A percentile compares a stretch with the other conserved stretches of the same genome.
Conservation (phyloP, 2,113 vertebrate species). For the Ammodytes marinus region DNA sequence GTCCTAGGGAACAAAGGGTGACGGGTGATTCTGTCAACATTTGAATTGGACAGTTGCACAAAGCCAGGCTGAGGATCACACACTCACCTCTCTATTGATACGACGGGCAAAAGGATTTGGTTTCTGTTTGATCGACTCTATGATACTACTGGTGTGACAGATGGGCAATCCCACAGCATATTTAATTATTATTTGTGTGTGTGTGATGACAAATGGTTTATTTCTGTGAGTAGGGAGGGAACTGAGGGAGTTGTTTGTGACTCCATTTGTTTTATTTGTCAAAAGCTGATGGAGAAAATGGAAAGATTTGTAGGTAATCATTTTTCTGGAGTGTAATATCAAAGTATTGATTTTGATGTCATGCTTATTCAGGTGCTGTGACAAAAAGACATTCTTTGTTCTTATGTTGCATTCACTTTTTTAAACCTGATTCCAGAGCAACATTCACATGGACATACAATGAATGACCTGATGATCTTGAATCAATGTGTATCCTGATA, state of each 20-base stretch:
- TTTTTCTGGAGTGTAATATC: neutral
- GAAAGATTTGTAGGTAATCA: neutral
- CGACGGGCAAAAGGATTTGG: constrained; percentile 8
- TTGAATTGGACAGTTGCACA: constrained; percentile 24
- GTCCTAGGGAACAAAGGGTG: constrained; percentile 28
- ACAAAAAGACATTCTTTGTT: neutral
- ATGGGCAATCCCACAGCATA: constrained; percentile 10
- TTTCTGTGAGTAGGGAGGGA: neutral
- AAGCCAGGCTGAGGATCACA: neutral
- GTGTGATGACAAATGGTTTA: constrained; percentile 1
- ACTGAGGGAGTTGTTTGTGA: neutral
- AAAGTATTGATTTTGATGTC: neutral
- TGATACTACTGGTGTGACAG: constrained; percentile 9
- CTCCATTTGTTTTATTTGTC: constrained; percentile 3
- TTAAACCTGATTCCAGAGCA: neutral
- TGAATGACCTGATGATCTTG: constrained; percentile 13
- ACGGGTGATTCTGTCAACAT: constrained; percentile 51
- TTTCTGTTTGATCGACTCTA: neutral
- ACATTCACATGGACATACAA: neutral
- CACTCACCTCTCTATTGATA: neutral
- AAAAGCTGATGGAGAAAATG: neutral
- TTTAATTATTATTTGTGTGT: neutral
- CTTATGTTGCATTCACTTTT: neutral
- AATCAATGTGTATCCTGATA: constrained; percentile 15
- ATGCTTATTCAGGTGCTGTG: neutral